A percentile compares a stretch with the other conserved stretches of the same genome.
Evolutionary conservation across 37 sponge, comb jelly and placozoan species (phyloP).

Genomic region (Mnemiopsis leidyi): DNA sequence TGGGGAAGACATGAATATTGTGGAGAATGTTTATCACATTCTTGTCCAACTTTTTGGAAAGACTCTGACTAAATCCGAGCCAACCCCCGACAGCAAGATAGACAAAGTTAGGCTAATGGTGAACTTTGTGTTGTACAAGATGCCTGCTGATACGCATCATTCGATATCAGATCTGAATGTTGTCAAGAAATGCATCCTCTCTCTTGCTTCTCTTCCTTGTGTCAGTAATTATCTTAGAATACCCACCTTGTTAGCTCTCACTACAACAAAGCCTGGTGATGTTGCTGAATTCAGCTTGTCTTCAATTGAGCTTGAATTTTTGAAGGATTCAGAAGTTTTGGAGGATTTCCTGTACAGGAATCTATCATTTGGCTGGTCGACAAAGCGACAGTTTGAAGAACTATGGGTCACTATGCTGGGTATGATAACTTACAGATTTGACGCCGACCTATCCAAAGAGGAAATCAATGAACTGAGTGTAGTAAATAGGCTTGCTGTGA

Average conservation of each 20-base stretch:
- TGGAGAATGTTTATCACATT: slow-evolving; percentile 58
- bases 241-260: slow-evolving; percentile 24
- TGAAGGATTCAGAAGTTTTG: slow-evolving; percentile 50
- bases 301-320: slow-evolving; percentile 14
- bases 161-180: neutral
- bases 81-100: neutral
- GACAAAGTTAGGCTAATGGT: slow-evolving; percentile 51
- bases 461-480: slow-evolving; percentile 31
- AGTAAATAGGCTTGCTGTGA: slow-evolving; percentile 10
- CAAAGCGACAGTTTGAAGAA: slow-evolving; percentile 62
- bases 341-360: slow-evolving; percentile 58
- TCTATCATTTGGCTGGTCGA: slow-evolving; percentile 61
- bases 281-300: slow-evolving; percentile 41
- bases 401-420: slow-evolving; percentile 59
- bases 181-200: slow-evolving; percentile 49
- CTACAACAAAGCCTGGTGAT: neutral
- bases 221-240: slow-evolving; percentile 51
- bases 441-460: neutral
- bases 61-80: neutral
- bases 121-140: slow-evolving; percentile 28
- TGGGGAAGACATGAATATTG: slow-evolving; percentile 49
- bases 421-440: slow-evolving; percentile 41
- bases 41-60: slow-evolving; percentile 22
- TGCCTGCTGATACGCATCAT: slow-evolving; percentile 35
- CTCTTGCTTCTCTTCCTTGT: slow-evolving; percentile 48